These are phyloP conservation scores for Sinella curviseta DNA, from an alignment of 1,140 invertebrate genomes.

Conservation along the genomic window DNA sequence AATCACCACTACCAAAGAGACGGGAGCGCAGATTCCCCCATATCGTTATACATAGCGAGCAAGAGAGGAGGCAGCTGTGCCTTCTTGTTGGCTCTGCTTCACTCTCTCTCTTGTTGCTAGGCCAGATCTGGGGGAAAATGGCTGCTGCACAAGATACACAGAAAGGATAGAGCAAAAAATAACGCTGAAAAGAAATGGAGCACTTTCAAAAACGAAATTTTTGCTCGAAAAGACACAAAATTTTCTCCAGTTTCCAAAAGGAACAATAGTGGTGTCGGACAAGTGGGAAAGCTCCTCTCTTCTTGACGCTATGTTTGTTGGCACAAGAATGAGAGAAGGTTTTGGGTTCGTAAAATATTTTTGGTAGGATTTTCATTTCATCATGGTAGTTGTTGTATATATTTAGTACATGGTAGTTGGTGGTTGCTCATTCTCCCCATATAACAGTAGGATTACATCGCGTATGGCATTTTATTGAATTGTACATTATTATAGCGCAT, in stretches of 20 bases:
- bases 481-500: slow-evolving; percentile 14
- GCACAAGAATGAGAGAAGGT: slow-evolving; percentile 45
- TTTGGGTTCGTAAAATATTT: slow-evolving; percentile 42
- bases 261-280: not conserved
- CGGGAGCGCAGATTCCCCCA: not conserved
- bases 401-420: slow-evolving; percentile 13
- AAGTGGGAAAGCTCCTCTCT: not conserved
- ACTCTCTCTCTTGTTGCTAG: slow-evolving; percentile 9
- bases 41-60: slow-evolving; percentile 3
- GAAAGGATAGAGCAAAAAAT: not conserved
- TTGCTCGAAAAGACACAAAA: not conserved
- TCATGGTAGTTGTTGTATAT: not conserved
- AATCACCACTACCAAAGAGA: not conserved
- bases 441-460: not conserved
- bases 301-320: slow-evolving; percentile 36
- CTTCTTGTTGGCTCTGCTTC: not conserved
- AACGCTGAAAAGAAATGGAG: not conserved
- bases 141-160: slow-evolving; percentile 30
- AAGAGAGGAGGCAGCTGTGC: not conserved
- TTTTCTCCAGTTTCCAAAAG: not conserved
- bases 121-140: slow-evolving; percentile 32
- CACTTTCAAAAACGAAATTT: slow-evolving; percentile 27
- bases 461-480: slow-evolving; percentile 2
- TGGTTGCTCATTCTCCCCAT: not conserved
- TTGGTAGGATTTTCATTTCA: slow-evolving; percentile 39